Conservation (phyloP, 2,113 vertebrate species). For the Petroica traversi region DNA sequence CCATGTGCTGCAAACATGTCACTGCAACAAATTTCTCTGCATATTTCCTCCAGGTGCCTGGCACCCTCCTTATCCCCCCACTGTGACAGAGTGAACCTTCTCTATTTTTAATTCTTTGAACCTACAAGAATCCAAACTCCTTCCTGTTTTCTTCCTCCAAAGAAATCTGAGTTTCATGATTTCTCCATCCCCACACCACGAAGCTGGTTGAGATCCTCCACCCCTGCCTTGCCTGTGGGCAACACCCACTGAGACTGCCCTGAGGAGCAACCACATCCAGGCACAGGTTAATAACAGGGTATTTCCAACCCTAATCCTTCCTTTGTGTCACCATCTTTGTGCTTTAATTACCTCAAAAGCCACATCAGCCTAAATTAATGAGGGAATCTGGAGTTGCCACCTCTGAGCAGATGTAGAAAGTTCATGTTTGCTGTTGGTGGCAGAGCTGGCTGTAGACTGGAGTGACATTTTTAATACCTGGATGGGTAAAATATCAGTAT, state of each 20-base stretch:
- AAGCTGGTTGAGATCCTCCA: neutral
- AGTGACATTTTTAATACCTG: neutral
- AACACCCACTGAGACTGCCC: neutral
- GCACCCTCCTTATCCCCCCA: neutral
- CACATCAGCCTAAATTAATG: neutral
- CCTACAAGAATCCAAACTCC: fast-evolving
- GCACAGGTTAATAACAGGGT: neutral
- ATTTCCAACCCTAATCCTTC: neutral
- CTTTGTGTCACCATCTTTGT: neutral
- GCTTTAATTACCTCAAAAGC: neutral
- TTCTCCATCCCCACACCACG: neutral
- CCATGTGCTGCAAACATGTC: fast-evolving
- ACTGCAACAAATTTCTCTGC: neutral
- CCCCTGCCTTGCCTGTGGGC: fast-evolving
- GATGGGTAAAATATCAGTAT: neutral
- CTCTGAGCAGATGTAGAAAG: neutral
- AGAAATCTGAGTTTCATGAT: neutral
- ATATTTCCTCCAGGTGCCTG: neutral
- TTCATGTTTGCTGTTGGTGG: neutral
- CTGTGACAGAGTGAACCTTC: fast-evolving
- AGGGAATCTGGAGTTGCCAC: neutral
- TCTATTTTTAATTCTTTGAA: neutral
- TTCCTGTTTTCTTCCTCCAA: neutral
- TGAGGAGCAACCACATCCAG: neutral
- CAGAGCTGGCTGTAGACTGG: neutral